Evolutionary conservation across 2,113 vertebrate genomes (phyloP).

Genomic region (Phylloscopus trochiloides): DNA sequence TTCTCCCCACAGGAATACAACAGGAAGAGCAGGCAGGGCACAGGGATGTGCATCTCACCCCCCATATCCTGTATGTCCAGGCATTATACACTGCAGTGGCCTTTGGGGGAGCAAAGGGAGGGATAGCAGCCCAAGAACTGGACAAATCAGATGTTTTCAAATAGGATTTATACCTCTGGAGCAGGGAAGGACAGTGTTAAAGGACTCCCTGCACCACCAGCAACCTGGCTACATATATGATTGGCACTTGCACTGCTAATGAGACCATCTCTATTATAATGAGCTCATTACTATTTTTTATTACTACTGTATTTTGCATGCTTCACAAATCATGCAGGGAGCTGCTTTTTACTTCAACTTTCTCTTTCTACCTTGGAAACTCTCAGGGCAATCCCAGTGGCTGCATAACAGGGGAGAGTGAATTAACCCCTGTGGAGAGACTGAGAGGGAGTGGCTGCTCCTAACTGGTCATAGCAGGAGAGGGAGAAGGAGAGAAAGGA

Average conservation of each 20-base stretch:
- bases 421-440: background rate
- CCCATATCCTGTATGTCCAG: fast-evolving
- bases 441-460: background rate
- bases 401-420: background rate
- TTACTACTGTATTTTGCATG: conserved; percentile 36
- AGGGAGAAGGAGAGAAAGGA: background rate
- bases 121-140: background rate
- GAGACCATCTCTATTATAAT: conserved; percentile 34
- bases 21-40: background rate
- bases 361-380: background rate
- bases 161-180: background rate
- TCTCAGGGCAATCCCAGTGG: background rate
- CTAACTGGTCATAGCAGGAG: background rate
- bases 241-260: conserved; percentile 39
- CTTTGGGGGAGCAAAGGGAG: background rate
- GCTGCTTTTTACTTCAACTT: conserved; percentile 1
- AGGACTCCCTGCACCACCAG: background rate
- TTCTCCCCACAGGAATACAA: too few species aligned
- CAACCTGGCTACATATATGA: background rate
- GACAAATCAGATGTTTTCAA: background rate
- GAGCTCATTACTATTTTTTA: conserved; percentile 57
- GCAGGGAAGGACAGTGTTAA: background rate
- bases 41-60: background rate
- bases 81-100: background rate
- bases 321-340: conserved; percentile 26